Conservation (phyloP, 2,888 invertebrate species). For the Chrysopilus asiliformis region DNA sequence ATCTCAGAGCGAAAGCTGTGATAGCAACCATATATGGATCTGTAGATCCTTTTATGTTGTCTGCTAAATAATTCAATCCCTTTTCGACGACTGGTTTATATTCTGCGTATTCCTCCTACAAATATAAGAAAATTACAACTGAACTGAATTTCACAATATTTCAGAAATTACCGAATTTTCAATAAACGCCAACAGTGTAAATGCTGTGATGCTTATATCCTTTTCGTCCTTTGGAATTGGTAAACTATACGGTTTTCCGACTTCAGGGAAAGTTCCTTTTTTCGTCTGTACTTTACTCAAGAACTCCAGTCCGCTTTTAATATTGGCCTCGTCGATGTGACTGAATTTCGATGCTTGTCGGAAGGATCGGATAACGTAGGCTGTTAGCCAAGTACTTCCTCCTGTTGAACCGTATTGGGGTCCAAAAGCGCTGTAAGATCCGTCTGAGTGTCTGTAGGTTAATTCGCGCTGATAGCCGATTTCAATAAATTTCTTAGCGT, state of each 20-base stretch:
- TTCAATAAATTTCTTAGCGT: slow-evolving; percentile 46
- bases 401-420: slow-evolving; percentile 24
- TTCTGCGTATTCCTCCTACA: too few species aligned
- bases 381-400: slow-evolving; percentile 57
- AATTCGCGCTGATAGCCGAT: slow-evolving; percentile 84
- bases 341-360: slow-evolving; percentile 51
- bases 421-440: slow-evolving; percentile 84
- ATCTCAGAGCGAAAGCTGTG: too few species aligned
- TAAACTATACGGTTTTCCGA: slow-evolving; percentile 50
- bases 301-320: slow-evolving; percentile 52
- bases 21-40: too few species aligned
- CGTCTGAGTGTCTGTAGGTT: slow-evolving; percentile 72
- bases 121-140: too few species aligned
- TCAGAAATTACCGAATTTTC: slow-evolving; percentile 46
- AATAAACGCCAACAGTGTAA: slow-evolving; percentile 58
- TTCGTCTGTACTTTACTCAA: slow-evolving; percentile 49
- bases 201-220: slow-evolving; percentile 65
- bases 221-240: too few species aligned
- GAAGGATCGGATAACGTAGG: slow-evolving; percentile 61
- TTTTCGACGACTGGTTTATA: too few species aligned
- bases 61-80: too few species aligned
- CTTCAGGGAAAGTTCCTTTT: slow-evolving; percentile 64
- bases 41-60: too few species aligned
- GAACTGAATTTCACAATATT: too few species aligned
- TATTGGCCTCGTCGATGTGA: slow-evolving; percentile 48